Evolutionary conservation across 2,797 vertebrate species (phyloP), one percentile per base, ranked within the genome.

Genomic region (Urocyon cinereoargenteus): DNA sequence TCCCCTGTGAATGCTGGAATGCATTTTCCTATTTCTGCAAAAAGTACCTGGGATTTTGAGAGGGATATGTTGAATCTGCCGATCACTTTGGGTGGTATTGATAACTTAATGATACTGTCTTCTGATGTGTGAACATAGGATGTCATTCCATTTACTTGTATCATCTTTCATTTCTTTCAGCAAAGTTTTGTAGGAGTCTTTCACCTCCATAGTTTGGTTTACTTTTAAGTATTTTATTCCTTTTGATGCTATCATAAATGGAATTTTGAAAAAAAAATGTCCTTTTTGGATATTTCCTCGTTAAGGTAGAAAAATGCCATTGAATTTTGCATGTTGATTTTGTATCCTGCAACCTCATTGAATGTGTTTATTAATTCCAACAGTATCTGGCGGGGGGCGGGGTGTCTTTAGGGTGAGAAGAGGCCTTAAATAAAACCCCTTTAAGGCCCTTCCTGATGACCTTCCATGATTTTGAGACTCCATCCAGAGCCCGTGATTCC

Each of bases 61-160:
- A 36, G 18, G n/a, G 70, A 5, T 3, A 3, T 0, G 0, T 0
- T 28, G 31, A 34, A 2, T 31, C 70, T 49, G 22, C 15, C 8
- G 19, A 5, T 9, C 1, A 0, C 45, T 21, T 18, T 31, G 68
- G 36, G 26, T 2, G 1, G 51, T 6, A 1, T 1, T 21, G 18
- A 4, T 1, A 0, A 1, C 15, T 26, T 8, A 6, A 40, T 6
- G 84, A 4, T 16, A 4, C 0, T 10, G 55, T 15, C 26, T 28
- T 16, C n/a, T 26, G 45, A 10, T 14, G 85, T 34, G 7, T 18
- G 70, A 6, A 36, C 36, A 9, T 0, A 12, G 22, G 68, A 0
- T 10, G 2, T 18, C 59, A 68, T 5, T 22, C 22, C 51, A 0
- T 6, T 28, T 28, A 13, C 31, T 9, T 8, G 12, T 45, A 0